phyloP scores from a whole-genome alignment of 2,888 invertebrate genomes.

The Stenodema calcarata region DNA sequence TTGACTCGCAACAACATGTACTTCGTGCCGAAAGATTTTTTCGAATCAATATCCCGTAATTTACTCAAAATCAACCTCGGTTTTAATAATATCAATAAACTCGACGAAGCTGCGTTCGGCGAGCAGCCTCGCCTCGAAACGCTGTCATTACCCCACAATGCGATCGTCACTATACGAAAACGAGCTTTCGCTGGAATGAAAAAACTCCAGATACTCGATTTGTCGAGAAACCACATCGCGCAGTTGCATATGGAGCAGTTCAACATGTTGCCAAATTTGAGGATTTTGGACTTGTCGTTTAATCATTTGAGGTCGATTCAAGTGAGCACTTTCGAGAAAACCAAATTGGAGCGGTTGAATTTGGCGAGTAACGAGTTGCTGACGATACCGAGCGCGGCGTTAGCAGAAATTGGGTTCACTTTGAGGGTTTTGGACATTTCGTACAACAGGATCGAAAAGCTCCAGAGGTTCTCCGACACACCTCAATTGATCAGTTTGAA shows the following conservation, averaged over 20 bases:
- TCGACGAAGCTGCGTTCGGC: constrained; percentile 79
- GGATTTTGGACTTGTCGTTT: constrained; percentile 75
- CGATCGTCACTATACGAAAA: constrained; percentile 73
- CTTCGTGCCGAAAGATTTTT: constrained; percentile 70
- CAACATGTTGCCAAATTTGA: constrained; percentile 74
- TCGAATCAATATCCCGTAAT: constrained; percentile 70
- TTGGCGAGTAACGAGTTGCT: constrained; percentile 79
- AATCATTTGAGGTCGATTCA: constrained; percentile 78
- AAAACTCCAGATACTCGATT: constrained; percentile 78
- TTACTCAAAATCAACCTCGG: constrained; percentile 75
- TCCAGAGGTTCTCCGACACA: constrained; percentile 84
- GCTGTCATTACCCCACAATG: constrained; percentile 76
- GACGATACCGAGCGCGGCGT: constrained; percentile 78
- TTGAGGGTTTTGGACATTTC: constrained; percentile 79
- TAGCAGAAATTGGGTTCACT: constrained; percentile 80
- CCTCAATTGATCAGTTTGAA: constrained; percentile 79
- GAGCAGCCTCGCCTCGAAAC: constrained; percentile 74
- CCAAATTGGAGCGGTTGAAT: constrained; percentile 80
- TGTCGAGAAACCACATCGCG: constrained; percentile 77
- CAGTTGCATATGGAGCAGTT: constrained; percentile 82
- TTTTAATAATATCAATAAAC: constrained; percentile 73
- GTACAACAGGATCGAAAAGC: constrained; percentile 80
- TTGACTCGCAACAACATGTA: constrained; percentile 73
- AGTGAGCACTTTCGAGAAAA: constrained; percentile 79
- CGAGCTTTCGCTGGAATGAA: constrained; percentile 79